Conservation (phyloP, 1,140 invertebrate species). For the Chrysomallon squamiferum region DNA sequence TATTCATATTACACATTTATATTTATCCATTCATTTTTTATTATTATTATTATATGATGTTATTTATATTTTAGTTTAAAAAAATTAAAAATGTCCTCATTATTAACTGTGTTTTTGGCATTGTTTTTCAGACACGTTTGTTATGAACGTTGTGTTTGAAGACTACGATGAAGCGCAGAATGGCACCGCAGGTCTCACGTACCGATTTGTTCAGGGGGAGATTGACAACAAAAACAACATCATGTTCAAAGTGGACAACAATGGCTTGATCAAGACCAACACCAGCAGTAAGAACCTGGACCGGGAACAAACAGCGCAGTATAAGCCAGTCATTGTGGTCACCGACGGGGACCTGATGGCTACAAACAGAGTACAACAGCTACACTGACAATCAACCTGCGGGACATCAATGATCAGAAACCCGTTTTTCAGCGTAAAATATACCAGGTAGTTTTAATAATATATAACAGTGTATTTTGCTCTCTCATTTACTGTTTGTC, state of each 20-base stretch:
- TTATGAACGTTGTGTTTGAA: slow-evolving; percentile 91
- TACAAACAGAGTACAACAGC: neutral
- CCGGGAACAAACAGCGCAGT: slow-evolving; percentile 38
- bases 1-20: too few species aligned
- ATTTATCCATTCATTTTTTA: too few species aligned
- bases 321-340: slow-evolving; percentile 28
- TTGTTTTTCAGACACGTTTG: slow-evolving; percentile 77
- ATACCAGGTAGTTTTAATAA: slow-evolving; percentile 27
- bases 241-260: slow-evolving; percentile 8
- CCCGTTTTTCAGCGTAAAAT: slow-evolving; percentile 70
- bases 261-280: slow-evolving; percentile 44
- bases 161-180: slow-evolving; percentile 66
- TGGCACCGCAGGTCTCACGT: slow-evolving; percentile 16
- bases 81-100: too few species aligned
- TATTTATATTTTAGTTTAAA: too few species aligned
- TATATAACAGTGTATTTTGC: too few species aligned
- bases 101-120: too few species aligned
- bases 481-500: too few species aligned
- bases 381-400: slow-evolving; percentile 17
- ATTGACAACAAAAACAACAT: slow-evolving; percentile 36
- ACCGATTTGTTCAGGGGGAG: slow-evolving; percentile 31
- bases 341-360: slow-evolving; percentile 8
- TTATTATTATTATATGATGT: too few species aligned
- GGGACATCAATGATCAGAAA: slow-evolving; percentile 85
- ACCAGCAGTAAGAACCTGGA: slow-evolving; percentile 30